Percentiles rank a stretch among this genome's conserved stretches.
These are phyloP conservation scores for Mesochorus sp. DNA, from an alignment of 2,888 invertebrate species.

Conservation along the genomic window DNA sequence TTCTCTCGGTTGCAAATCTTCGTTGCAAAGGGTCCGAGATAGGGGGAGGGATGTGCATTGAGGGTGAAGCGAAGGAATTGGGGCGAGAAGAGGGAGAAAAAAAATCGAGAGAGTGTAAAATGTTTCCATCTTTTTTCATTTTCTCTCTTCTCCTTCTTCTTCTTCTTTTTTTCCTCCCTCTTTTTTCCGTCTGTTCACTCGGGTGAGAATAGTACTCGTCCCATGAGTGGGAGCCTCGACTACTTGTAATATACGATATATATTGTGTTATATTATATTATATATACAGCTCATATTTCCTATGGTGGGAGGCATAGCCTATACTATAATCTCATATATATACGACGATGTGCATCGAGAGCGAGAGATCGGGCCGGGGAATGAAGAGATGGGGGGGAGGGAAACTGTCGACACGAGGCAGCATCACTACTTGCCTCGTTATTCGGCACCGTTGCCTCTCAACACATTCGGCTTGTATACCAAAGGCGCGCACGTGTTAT, in stretches of 20 bases:
- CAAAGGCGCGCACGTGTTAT: slow-evolving; percentile 40
- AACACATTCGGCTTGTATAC: slow-evolving; percentile 12
- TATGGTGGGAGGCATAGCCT: too few relatives aligned
- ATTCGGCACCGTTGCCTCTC: slow-evolving; percentile 59
- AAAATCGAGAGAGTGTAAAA: slow-evolving; percentile 35
- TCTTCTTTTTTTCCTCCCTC: neutral
- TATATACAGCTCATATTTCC: neutral
- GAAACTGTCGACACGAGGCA: slow-evolving; percentile 47
- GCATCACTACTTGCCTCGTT: slow-evolving; percentile 53
- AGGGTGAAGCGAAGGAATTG: slow-evolving; percentile 45
- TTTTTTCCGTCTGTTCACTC: slow-evolving; percentile 29
- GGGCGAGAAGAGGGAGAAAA: slow-evolving; percentile 38
- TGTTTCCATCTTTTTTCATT: slow-evolving; percentile 25
- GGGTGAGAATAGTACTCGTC: neutral
- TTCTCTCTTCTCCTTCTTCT: neutral
- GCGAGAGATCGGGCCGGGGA: neutral
- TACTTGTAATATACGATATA: neutral
- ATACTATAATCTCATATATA: neutral
- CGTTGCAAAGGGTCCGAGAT: slow-evolving; percentile 11
- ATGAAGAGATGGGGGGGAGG: neutral
- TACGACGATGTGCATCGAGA: neutral
- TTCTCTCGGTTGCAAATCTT: too few relatives aligned
- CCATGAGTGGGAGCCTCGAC: slow-evolving; percentile 3
- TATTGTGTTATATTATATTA: neutral
- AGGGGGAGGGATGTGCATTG: slow-evolving; percentile 27